A percentile compares a stretch with the other conserved stretches of the same genome.
These are phyloP conservation scores for Clarias gariepinus DNA, from an alignment of 2,113 vertebrate genomes.

Conservation along the genomic window DNA sequence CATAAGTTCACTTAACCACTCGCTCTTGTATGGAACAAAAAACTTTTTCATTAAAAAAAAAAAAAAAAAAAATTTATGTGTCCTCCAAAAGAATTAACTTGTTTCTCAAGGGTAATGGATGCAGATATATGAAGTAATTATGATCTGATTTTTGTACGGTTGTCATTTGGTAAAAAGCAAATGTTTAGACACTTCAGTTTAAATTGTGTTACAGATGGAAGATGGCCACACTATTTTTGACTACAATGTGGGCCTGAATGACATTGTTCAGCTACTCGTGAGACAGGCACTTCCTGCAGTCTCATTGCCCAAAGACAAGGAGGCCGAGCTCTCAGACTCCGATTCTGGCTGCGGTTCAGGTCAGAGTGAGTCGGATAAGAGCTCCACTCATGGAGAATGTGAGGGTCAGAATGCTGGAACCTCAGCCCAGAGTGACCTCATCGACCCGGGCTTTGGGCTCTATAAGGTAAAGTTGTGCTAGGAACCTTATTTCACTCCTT, in stretches of 20 bases:
- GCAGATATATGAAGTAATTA: background rate
- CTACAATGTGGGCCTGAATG: slow-evolving; percentile 89
- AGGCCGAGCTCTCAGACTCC: slow-evolving; percentile 87
- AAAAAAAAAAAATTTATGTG: no score
- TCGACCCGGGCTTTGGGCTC: slow-evolving; percentile 77
- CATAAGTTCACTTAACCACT: background rate
- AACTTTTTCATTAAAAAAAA: no score
- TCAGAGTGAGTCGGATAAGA: slow-evolving; percentile 92
- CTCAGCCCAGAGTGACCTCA: slow-evolving; percentile 63
- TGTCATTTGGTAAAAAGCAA: background rate
- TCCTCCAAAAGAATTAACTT: background rate
- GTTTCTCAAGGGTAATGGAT: background rate
- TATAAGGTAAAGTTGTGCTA: slow-evolving; percentile 79
- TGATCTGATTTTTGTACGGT: background rate
- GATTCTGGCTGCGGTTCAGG: slow-evolving; percentile 92
- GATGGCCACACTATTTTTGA: slow-evolving; percentile 95
- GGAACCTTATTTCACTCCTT: background rate
- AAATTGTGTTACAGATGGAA: slow-evolving; percentile 81
- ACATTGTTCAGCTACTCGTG: slow-evolving; percentile 91
- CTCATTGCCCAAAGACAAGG: slow-evolving; percentile 77
- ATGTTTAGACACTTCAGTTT: background rate
- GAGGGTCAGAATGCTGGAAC: slow-evolving; percentile 75
- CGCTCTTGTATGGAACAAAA: background rate
- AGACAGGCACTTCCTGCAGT: slow-evolving; percentile 71
- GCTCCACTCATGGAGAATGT: slow-evolving; percentile 83